These are phyloP conservation scores for Syncerus caffer DNA, from an alignment of 2,797 vertebrate genomes.

Conservation along the genomic window DNA sequence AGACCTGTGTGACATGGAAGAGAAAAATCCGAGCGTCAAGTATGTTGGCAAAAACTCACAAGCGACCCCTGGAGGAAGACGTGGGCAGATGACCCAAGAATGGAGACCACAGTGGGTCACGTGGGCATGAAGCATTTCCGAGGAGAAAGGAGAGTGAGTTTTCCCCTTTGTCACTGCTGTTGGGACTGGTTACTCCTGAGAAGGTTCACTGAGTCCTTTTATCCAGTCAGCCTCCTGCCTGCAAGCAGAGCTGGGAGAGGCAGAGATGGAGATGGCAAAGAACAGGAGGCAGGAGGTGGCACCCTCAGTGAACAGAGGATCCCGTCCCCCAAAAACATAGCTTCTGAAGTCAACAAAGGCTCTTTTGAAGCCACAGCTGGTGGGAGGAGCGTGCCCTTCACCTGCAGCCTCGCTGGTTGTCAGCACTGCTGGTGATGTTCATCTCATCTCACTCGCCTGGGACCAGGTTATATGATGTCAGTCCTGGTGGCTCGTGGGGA, in stretches of 20 bases:
- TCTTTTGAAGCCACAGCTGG: background rate
- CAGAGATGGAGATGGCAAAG: background rate
- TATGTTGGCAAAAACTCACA: background rate
- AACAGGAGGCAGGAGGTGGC: fast-evolving
- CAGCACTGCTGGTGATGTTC: slow-evolving; percentile 39
- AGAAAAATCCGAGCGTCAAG: background rate
- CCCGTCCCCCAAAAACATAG: too few relatives aligned
- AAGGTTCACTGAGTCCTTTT: background rate
- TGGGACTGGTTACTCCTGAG: background rate
- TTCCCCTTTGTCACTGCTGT: background rate
- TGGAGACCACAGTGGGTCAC: background rate
- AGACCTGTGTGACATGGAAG: background rate
- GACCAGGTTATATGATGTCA: slow-evolving; percentile 32
- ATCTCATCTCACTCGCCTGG: background rate
- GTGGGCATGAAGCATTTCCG: background rate
- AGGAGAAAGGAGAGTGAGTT: background rate
- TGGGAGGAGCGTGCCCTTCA: background rate
- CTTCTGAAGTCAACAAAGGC: background rate
- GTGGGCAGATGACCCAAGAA: background rate
- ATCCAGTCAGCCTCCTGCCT: background rate
- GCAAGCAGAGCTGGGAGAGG: background rate
- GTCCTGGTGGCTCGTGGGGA: background rate
- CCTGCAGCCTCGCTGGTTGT: slow-evolving; percentile 60
- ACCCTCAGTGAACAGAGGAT: background rate
- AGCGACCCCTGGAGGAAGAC: background rate